Conservation (phyloP, 2,113 vertebrate species). For the Corvus cornix region DNA sequence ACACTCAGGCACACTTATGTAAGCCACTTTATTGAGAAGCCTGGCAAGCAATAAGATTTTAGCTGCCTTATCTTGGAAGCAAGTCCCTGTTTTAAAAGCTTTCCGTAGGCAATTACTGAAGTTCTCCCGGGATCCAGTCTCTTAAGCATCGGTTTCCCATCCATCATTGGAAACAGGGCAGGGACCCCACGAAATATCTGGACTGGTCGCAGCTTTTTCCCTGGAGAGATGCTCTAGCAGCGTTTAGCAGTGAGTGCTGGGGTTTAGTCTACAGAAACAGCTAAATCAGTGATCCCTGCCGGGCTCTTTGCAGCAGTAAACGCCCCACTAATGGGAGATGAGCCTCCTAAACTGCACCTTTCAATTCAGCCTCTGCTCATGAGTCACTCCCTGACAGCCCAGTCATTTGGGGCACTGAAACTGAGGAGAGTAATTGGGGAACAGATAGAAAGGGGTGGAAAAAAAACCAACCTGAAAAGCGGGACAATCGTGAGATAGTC, state of each 20-base stretch:
- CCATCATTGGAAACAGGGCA: background rate
- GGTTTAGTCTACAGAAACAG: background rate
- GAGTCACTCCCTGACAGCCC: background rate
- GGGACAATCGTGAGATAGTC: background rate
- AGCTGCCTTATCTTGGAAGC: background rate
- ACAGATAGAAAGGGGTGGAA: background rate
- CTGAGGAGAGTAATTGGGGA: background rate
- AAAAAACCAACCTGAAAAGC: background rate
- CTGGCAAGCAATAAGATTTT: background rate
- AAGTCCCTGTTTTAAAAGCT: background rate
- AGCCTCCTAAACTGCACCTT: background rate
- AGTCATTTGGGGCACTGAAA: background rate
- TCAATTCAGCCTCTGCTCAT: background rate
- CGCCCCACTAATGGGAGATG: background rate
- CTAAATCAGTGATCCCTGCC: background rate
- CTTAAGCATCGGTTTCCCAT: background rate
- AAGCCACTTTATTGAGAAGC: background rate
- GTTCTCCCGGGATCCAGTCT: background rate
- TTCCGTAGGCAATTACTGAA: background rate
- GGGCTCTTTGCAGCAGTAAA: background rate
- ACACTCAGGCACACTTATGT: background rate
- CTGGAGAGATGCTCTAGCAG: background rate
- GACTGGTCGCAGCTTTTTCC: background rate
- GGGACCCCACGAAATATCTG: background rate
- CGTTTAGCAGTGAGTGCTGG: background rate